phyloP scores from a whole-genome alignment of 2,888 invertebrate species.

The Protophormia terraenovae region DNA sequence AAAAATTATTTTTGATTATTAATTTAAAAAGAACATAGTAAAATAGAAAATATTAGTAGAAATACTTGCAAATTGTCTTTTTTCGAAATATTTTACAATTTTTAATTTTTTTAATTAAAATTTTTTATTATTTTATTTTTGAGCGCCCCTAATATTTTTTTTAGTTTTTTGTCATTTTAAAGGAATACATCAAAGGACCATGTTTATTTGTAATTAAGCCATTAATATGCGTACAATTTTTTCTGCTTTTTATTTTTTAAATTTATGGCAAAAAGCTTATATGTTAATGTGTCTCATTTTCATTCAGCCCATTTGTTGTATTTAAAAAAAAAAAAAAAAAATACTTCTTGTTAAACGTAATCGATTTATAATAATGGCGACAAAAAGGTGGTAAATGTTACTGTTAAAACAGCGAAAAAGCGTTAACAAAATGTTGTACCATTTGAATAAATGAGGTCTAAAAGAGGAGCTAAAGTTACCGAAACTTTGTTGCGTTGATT shows the following conservation, averaged over 20 bases:
- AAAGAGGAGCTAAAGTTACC: too few species aligned
- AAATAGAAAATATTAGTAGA: too few species aligned
- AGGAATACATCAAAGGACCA: conserved; percentile 17
- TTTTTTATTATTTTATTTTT: too few species aligned
- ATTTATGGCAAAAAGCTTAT: neutral
- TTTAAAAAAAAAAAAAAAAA: too few species aligned
- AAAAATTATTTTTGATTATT: too few species aligned
- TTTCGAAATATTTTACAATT: too few species aligned
- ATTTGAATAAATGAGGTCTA: neutral
- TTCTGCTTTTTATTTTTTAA: neutral
- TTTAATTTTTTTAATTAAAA: too few species aligned
- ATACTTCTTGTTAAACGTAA: neutral
- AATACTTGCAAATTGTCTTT: too few species aligned
- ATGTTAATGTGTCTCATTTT: neutral
- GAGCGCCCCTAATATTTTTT: neutral
- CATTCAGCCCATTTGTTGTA: conserved; percentile 9
- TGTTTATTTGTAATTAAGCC: conserved; percentile 62
- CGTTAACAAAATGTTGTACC: neutral
- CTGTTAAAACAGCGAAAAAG: neutral
- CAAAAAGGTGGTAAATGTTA: neutral
- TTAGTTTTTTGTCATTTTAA: neutral
- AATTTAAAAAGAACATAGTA: too few species aligned
- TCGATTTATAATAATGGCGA: conserved; percentile 1
- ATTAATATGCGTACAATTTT: conserved; percentile 59
- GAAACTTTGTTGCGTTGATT: too few species aligned